A percentile compares a stretch with the other conserved stretches of the same genome.
Evolutionary conservation across 2,888 invertebrate genomes (phyloP).

Genomic region (Oligia latruncula): DNA sequence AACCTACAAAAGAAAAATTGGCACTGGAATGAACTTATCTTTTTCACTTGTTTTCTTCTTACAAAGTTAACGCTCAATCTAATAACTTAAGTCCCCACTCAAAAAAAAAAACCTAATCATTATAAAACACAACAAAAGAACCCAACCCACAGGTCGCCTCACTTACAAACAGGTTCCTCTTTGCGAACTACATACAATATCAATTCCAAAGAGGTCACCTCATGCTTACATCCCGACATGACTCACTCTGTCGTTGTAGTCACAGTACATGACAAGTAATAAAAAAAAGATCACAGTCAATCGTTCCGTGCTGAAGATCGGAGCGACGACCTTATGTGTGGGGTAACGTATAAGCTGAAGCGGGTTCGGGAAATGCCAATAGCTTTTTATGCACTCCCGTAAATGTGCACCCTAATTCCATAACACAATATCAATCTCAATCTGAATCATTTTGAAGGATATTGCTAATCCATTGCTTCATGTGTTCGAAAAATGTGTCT

Average conservation of each 20-base stretch:
- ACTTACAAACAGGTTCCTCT: slow-evolving; percentile 33
- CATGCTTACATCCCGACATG: slow-evolving; percentile 63
- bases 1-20: background rate
- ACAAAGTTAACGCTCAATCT: no score
- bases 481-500: no score
- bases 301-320: slow-evolving; percentile 87
- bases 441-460: no score
- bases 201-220: slow-evolving; percentile 65
- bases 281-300: slow-evolving; percentile 85
- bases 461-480: no score
- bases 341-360: slow-evolving; percentile 63
- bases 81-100: background rate
- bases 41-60: background rate
- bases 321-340: slow-evolving; percentile 84
- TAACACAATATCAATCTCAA: no score
- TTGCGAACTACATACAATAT: slow-evolving; percentile 47
- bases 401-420: no score
- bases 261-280: slow-evolving; percentile 77
- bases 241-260: slow-evolving; percentile 63
- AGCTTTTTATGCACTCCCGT: background rate
- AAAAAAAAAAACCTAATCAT: background rate
- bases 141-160: slow-evolving; percentile 11
- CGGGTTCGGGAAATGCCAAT: slow-evolving; percentile 47
- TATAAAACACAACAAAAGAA: slow-evolving; percentile 7
- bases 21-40: background rate